Evolutionary conservation across 2,113 vertebrate species (phyloP).

Genomic region (Crypturellus undulatus): DNA sequence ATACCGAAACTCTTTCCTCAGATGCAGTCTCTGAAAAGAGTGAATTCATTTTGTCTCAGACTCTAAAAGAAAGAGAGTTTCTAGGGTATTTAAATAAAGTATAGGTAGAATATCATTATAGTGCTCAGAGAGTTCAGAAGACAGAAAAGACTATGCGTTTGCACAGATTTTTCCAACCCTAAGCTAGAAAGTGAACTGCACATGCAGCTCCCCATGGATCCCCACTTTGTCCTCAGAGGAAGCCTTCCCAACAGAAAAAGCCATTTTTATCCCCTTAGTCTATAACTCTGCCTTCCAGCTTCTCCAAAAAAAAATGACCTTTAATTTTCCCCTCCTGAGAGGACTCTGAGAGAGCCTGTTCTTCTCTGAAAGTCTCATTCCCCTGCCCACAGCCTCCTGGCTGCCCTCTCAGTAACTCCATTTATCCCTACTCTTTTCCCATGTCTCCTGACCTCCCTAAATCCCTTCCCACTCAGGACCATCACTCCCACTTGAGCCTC

Average conservation of each 20-base stretch:
- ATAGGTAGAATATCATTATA: fast-evolving
- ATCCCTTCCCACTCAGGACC: neutral
- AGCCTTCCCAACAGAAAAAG: neutral
- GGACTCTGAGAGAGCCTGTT: too few species aligned
- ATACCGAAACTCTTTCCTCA: neutral
- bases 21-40: fast-evolving
- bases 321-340: neutral
- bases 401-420: neutral
- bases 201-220: neutral
- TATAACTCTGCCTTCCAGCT: neutral
- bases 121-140: neutral
- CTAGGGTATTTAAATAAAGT: neutral
- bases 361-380: neutral
- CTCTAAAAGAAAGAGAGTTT: neutral
- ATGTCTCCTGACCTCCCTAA: neutral
- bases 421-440: fast-evolving
- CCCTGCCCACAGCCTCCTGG: neutral
- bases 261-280: neutral
- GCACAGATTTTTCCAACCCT: too few species aligned
- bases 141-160: neutral
- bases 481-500: neutral
- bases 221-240: neutral
- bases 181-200: too few species aligned
- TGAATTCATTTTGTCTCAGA: neutral
- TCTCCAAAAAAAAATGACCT: neutral